Percentiles rank a stretch among this genome's conserved stretches.
These are phyloP conservation scores for Harlomillsia oculata DNA, from an alignment of 1,140 invertebrate species.

Conservation along the genomic window DNA sequence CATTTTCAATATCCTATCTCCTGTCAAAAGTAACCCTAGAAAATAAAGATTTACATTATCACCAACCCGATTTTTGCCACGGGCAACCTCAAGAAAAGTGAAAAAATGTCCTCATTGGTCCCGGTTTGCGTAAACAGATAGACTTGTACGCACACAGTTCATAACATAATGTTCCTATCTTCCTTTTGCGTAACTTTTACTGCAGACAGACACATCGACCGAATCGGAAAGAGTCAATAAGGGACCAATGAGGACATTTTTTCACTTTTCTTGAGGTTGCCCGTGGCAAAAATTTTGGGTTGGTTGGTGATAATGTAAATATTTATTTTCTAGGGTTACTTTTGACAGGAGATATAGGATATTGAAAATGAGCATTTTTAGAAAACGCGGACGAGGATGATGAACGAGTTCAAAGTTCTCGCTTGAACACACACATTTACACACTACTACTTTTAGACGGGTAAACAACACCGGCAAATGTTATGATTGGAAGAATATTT, in stretches of 20 bases:
- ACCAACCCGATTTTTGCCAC: neutral
- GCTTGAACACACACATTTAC: neutral
- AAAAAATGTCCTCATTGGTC: neutral
- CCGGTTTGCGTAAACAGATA: no score
- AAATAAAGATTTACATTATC: neutral
- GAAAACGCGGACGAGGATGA: neutral
- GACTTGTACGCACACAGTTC: no score
- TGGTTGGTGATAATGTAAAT: neutral
- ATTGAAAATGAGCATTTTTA: neutral
- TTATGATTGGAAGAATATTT: neutral
- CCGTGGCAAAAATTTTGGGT: neutral
- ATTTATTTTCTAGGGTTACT: neutral
- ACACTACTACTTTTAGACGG: no score
- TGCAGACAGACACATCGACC: neutral
- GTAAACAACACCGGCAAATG: no score
- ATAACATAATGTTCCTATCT: no score
- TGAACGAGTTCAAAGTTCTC: neutral
- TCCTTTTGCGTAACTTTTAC: no score
- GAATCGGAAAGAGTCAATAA: neutral
- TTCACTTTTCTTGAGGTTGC: neutral
- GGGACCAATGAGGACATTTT: neutral
- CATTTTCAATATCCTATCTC: neutral
- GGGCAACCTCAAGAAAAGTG: neutral
- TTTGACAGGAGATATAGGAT: neutral
- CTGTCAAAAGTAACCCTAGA: neutral